Conservation (phyloP, 2,888 invertebrate species). For the Drosophila nr. perissopoda region DNA sequence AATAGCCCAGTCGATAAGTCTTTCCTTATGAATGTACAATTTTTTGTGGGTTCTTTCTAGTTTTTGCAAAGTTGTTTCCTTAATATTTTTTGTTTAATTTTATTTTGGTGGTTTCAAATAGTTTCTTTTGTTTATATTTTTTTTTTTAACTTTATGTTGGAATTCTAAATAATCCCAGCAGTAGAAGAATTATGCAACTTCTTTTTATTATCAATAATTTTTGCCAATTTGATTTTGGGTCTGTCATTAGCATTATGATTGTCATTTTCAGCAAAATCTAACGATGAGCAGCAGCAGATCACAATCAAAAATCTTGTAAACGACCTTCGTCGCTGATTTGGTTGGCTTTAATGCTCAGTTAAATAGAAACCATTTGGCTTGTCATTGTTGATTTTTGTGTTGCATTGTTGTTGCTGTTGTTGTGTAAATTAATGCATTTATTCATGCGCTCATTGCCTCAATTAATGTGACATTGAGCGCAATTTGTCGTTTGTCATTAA, state of each 20-base stretch:
- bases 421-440: constrained; percentile 72
- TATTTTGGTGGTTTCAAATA: background rate
- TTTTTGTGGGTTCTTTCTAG: background rate
- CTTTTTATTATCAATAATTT: constrained; percentile 1
- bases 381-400: constrained; percentile 52
- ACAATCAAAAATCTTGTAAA: constrained; percentile 50
- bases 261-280: constrained; percentile 23
- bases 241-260: constrained; percentile 15
- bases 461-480: constrained; percentile 82
- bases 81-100: background rate
- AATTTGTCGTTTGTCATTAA: constrained; percentile 81
- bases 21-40: background rate
- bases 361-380: constrained; percentile 58
- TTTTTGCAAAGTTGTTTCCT: background rate
- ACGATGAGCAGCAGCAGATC: constrained; percentile 23
- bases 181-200: constrained; percentile 16
- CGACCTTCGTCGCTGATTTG: constrained; percentile 58
- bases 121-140: background rate
- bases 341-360: constrained; percentile 36
- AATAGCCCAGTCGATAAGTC: background rate
- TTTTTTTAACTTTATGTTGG: background rate
- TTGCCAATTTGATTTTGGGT: background rate
- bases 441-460: constrained; percentile 77
- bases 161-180: constrained; percentile 8
- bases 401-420: constrained; percentile 27